Conservation (phyloP, 2,797 vertebrate species). For the Sebastes ruberrimus region DNA sequence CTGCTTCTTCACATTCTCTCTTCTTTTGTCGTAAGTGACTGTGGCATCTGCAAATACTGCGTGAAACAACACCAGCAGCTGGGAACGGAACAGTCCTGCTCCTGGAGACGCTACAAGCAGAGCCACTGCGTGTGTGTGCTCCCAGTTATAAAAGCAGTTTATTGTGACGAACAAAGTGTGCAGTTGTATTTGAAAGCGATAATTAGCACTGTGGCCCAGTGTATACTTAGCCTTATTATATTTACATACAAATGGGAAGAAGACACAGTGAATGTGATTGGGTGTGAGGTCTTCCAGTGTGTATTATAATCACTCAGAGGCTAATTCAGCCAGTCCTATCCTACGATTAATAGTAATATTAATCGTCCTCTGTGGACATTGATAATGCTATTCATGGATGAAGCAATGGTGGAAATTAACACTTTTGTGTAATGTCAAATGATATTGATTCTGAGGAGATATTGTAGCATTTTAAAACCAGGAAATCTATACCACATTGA, state of each 20-base stretch:
- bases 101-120: not conserved
- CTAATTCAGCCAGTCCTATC: conserved; percentile 12
- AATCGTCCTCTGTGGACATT: conserved; percentile 26
- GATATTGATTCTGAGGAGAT: not conserved
- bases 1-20: conserved; percentile 37
- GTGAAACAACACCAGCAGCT: conserved; percentile 29
- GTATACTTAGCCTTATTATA: not conserved
- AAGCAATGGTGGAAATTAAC: not conserved
- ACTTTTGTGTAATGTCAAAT: conserved; percentile 1
- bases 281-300: not conserved
- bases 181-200: not conserved
- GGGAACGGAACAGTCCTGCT: conserved; percentile 8
- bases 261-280: not conserved
- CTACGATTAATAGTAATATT: too few species aligned
- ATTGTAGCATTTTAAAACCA: not conserved
- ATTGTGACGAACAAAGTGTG: not conserved
- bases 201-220: not conserved
- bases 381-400: conserved; percentile 18
- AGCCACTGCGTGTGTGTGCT: not conserved
- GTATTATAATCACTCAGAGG: not conserved
- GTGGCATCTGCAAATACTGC: conserved; percentile 52
- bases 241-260: not conserved
- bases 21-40: conserved; percentile 23
- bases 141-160: not conserved
- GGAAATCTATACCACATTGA: conserved; percentile 1